Conservation (phyloP, 2,888 invertebrate species). For the Sceliomorpha sp. region DNA sequence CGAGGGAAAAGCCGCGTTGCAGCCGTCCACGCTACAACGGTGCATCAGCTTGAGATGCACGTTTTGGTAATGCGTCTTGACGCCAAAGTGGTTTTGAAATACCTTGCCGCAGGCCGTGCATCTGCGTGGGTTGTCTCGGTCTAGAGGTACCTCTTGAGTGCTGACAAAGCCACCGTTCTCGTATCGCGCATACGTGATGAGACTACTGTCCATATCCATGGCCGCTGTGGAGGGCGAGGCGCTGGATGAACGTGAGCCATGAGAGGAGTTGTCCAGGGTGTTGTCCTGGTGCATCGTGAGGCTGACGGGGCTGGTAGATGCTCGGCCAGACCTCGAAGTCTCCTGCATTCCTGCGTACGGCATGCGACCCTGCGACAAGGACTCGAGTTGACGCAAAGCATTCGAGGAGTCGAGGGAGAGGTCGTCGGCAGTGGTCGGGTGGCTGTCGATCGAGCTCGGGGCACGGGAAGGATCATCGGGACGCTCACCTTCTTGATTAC, state of each 20-base stretch:
- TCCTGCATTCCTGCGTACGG: constrained; percentile 81
- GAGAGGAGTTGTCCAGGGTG: constrained; percentile 78
- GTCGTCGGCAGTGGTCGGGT: constrained; percentile 82
- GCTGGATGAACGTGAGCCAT: constrained; percentile 79
- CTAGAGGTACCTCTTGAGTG: constrained; percentile 92
- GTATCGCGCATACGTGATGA: constrained; percentile 85
- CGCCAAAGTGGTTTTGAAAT: constrained; percentile 95
- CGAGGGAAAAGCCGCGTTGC: constrained; percentile 96
- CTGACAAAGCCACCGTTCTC: constrained; percentile 87
- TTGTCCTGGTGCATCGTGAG: constrained; percentile 78
- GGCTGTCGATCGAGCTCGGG: constrained; percentile 83
- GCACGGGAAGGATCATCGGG: constrained; percentile 76
- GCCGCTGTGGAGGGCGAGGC: constrained; percentile 79
- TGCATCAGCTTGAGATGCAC: constrained; percentile 97
- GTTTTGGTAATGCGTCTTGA: constrained; percentile 97
- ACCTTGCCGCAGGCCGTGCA: constrained; percentile 96
- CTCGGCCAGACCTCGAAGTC: constrained; percentile 83
- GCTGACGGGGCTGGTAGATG: constrained; percentile 84
- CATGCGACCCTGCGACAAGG: constrained; percentile 88
- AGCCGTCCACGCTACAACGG: constrained; percentile 96
- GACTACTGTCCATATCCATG: constrained; percentile 78
- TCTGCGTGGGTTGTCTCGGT: constrained; percentile 93
- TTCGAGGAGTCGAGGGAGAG: constrained; percentile 83
- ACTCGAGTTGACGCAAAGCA: constrained; percentile 89
- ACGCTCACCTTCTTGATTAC: constrained; percentile 74